Conservation (phyloP, 2,113 vertebrate genomes). For the Halichoeres trimaculatus region DNA sequence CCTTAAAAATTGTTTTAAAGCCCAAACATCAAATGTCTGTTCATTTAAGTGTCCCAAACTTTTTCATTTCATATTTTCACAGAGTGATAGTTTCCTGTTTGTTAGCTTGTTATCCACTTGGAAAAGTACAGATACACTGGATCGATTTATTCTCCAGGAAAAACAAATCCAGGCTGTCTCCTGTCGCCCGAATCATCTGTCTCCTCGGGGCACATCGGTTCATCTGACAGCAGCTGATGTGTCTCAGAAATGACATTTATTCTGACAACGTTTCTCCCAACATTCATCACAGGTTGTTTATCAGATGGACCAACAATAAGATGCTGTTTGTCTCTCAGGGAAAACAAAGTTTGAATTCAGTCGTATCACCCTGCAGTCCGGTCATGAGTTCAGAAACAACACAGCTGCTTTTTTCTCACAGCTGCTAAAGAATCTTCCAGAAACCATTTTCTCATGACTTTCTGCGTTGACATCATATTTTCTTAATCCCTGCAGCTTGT, state of each 20-base stretch:
- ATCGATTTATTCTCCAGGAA: no score
- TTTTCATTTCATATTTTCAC: no score
- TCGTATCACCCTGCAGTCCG: background rate
- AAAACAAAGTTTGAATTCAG: background rate
- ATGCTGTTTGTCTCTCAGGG: background rate
- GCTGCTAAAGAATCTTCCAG: background rate
- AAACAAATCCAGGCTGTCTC: no score
- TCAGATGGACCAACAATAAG: background rate
- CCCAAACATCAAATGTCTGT: no score
- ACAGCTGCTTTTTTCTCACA: slow-evolving; percentile 6
- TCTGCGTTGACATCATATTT: slow-evolving; percentile 8
- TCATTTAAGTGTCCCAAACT: no score
- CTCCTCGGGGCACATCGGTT: background rate
- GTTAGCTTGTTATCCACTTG: no score
- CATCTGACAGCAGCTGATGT: background rate
- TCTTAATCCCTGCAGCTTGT: slow-evolving; percentile 14
- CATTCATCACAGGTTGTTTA: slow-evolving; percentile 13
- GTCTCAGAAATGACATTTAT: background rate
- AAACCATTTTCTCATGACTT: background rate
- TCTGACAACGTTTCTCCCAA: background rate
- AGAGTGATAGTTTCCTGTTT: no score
- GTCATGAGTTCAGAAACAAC: background rate
- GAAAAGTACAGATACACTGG: no score
- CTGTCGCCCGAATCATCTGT: background rate
- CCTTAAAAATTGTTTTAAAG: no score